Percentiles rank a stretch among this genome's conserved stretches.
These are phyloP conservation scores for Pteropus rufus DNA, from an alignment of 2,797 vertebrate species.

Conservation along the genomic window DNA sequence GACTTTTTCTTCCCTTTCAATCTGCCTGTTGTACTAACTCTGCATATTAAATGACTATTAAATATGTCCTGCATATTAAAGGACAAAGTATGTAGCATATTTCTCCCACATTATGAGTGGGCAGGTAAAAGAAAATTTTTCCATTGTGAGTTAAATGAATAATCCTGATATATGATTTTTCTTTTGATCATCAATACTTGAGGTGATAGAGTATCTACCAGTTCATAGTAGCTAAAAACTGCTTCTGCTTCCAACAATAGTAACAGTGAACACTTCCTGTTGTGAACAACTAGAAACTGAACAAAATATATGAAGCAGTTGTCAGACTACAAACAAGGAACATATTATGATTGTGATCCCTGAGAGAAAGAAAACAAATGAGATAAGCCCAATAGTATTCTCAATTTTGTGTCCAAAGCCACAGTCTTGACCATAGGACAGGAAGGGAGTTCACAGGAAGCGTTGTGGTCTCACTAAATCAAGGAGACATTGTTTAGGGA, in stretches of 20 bases:
- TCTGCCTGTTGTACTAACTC: not conserved
- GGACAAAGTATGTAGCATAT: not conserved
- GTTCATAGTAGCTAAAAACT: not conserved
- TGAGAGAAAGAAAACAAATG: not conserved
- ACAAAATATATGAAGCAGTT: not conserved
- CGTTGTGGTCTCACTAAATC: not conserved
- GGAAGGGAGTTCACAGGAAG: not conserved
- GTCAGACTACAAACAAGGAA: not conserved
- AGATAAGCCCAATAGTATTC: not conserved
- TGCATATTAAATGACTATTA: not conserved
- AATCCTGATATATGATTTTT: not conserved
- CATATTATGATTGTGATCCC: not conserved
- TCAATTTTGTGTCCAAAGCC: not conserved
- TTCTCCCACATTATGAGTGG: not conserved
- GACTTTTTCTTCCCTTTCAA: not conserved
- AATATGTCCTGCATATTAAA: not conserved
- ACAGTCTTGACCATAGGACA: not conserved
- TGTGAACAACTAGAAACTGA: not conserved
- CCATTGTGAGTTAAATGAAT: not conserved
- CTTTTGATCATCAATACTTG: not conserved
- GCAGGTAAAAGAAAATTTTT: not conserved
- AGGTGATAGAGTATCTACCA: not conserved
- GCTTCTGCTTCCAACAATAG: not conserved
- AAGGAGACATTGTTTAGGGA: not conserved
- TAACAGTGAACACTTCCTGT: not conserved